These are phyloP conservation scores for Coecobrya sp. DNA, from an alignment of 2,888 invertebrate species.

Conservation along the genomic window DNA sequence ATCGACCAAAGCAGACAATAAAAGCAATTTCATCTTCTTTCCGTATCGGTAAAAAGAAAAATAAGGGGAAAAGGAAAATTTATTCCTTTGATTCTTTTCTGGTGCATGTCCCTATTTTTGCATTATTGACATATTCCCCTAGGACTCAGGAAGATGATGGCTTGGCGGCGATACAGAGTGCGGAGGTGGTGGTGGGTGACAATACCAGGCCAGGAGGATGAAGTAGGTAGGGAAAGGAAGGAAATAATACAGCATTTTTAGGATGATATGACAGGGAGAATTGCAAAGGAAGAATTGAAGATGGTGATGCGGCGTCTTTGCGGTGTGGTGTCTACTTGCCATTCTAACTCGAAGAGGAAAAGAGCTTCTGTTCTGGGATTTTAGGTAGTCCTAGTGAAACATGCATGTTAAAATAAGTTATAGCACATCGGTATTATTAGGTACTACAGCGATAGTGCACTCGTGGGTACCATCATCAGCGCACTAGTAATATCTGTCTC, in stretches of 20 bases:
- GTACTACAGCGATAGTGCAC: background rate
- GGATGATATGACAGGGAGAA: background rate
- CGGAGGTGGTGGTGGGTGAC: background rate
- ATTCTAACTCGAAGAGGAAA: background rate
- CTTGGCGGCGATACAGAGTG: background rate
- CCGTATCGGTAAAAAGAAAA: background rate
- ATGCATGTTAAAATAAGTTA: background rate
- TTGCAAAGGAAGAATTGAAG: slow-evolving; percentile 1
- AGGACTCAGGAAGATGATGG: slow-evolving; percentile 27
- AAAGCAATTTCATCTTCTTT: slow-evolving; percentile 27
- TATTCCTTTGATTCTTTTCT: slow-evolving; percentile 8
- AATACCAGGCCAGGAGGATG: background rate
- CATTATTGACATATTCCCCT: slow-evolving; percentile 52
- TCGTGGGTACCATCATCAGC: slow-evolving; percentile 30
- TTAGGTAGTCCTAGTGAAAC: background rate
- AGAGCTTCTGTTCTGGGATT: background rate
- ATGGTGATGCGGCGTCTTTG: background rate
- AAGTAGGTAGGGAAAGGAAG: background rate
- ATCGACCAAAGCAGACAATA: slow-evolving; percentile 25
- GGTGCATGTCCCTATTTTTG: background rate
- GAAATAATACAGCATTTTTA: slow-evolving; percentile 49
- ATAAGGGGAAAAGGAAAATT: background rate
- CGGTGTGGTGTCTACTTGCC: slow-evolving; percentile 24
- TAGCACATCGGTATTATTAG: background rate
- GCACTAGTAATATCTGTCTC: slow-evolving; percentile 51